Base-by-base conservation (phyloP, 2,888 invertebrate genomes). In the Theretra japonica region DNA sequence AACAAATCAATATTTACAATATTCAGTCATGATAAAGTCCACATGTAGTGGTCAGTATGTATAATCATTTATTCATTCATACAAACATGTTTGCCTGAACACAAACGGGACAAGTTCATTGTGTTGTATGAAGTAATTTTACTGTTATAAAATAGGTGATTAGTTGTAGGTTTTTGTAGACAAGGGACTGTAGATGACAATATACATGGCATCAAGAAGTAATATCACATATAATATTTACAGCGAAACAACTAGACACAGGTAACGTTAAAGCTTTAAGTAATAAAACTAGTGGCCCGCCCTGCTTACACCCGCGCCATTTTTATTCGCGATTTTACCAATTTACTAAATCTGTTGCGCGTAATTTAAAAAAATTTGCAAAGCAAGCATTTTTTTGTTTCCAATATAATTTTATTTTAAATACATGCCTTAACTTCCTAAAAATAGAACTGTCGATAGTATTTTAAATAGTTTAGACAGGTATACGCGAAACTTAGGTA, bases 1-100 rank as follows among this genome's bases (percentile, higher is more conserved):
- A 92, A 90, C 88, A 88, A 89, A 82, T 86, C 83, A 83, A 83
- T 92, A 93, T 93, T 91, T 93, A 93, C 93, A 93, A 85, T 91
- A 91, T 92, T 94, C 94, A 94, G 94, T 94, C 94, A 90, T 88
- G 83, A 89, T 87, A 71, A 82, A 81, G 86, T 86, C 83, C 86
- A 74, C 77, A 75, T 74, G 73, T 73, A 82, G 85, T 73, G 82
- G 85, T 82, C 87, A 68, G 33, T 62, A 68, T 59, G 25, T 70
- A 59, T 50, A 69, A 11, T 65, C 41, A 41, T 68, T n/a, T 58
- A 73, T 71, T 69, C 57, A 70, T 41, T 62, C 21, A 59, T 23
- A 68, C 70, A 65, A 30, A 53, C 33, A 57, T 41, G 56, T 56
- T 74, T 73, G 73, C 56, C 73, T 77, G 75, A 75, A 75, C 71